These are phyloP conservation scores for Saturnia pavonia DNA, from an alignment of 2,888 invertebrate species.

Conservation along the genomic window DNA sequence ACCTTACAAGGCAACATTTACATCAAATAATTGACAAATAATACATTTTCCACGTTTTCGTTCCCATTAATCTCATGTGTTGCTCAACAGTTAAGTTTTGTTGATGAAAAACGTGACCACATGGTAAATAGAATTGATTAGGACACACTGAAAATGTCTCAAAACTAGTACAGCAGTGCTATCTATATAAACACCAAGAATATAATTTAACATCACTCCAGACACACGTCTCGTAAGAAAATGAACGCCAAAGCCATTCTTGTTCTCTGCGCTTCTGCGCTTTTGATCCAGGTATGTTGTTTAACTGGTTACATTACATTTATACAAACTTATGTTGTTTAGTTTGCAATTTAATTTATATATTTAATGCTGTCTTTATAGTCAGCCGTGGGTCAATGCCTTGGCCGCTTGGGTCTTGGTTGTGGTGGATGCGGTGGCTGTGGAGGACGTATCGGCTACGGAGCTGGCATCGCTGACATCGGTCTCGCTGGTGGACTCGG, in stretches of 20 bases:
- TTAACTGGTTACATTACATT: too few relatives aligned
- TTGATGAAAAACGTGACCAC: not conserved
- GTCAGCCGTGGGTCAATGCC: not conserved
- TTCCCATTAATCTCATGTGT: not conserved
- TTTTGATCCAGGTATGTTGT: conserved; percentile 43
- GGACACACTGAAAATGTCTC: conserved; percentile 20
- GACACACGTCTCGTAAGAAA: conserved; percentile 10
- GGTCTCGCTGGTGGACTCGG: not conserved
- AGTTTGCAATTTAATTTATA: not conserved
- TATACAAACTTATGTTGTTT: too few relatives aligned
- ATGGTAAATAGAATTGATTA: not conserved
- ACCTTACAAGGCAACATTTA: not conserved
- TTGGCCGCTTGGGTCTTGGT: conserved; percentile 4
- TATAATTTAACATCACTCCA: not conserved
- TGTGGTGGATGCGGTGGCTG: conserved; percentile 18
- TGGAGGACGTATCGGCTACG: conserved; percentile 8
- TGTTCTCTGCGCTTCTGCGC: conserved; percentile 41
- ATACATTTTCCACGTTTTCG: not conserved
- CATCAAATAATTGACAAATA: too few relatives aligned
- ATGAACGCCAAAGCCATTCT: conserved; percentile 47
- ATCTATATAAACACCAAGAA: not conserved
- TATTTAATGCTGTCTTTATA: not conserved
- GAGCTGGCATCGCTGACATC: conserved; percentile 12
- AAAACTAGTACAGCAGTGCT: not conserved
- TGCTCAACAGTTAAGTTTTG: not conserved